These are phyloP conservation scores for Drosophila nannoptera DNA, from an alignment of 1,140 invertebrate species.

Conservation along the genomic window DNA sequence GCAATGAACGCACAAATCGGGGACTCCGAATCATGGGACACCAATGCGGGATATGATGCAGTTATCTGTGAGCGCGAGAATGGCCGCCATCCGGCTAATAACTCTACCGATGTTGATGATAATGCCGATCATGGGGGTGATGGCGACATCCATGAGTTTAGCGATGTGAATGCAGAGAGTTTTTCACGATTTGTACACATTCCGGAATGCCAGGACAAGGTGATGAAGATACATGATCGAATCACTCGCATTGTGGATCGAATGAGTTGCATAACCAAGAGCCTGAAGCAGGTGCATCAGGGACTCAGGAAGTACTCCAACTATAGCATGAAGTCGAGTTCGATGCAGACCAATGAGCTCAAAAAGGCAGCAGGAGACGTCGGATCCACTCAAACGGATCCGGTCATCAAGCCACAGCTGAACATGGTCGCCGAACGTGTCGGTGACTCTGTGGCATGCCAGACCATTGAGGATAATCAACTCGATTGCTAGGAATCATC, in stretches of 20 bases:
- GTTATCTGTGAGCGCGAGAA: too few relatives aligned
- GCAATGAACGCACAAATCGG: too few relatives aligned
- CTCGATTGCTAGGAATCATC: not conserved
- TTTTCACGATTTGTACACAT: not conserved
- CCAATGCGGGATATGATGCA: too few relatives aligned
- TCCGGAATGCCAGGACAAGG: not conserved
- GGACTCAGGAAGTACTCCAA: not conserved
- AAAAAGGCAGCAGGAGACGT: not conserved
- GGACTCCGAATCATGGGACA: not conserved
- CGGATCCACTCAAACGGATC: conserved; percentile 14
- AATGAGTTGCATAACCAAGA: not conserved
- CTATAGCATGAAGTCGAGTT: not conserved
- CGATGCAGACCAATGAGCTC: not conserved
- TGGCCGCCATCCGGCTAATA: too few relatives aligned
- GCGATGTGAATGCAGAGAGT: not conserved
- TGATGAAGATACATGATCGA: conserved; percentile 13
- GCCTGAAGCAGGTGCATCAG: conserved; percentile 13
- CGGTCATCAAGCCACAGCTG: conserved; percentile 1
- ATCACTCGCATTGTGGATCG: conserved; percentile 10
- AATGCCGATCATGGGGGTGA: not conserved
- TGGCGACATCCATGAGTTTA: not conserved
- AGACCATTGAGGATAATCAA: conserved; percentile 5
- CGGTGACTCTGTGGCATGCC: conserved; percentile 14
- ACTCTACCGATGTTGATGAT: too few relatives aligned
- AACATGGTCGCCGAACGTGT: conserved; percentile 14